Conservation (phyloP, 2,888 invertebrate genomes). For the Dryococelus australis region DNA sequence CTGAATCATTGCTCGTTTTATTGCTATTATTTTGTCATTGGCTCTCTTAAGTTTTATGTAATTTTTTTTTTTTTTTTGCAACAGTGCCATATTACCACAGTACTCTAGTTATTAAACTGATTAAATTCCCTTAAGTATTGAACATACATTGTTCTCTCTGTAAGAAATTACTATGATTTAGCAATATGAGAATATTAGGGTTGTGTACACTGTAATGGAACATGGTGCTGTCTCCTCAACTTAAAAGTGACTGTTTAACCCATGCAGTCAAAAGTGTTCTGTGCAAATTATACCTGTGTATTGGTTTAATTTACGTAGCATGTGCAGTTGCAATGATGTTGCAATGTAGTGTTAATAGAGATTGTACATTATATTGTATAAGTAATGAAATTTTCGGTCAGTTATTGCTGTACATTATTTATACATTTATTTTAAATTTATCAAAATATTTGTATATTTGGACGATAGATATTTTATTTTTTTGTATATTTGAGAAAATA, state of each 20-base stretch:
- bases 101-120: too few species aligned
- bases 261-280: neutral
- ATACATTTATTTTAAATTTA: neutral
- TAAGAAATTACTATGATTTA: neutral
- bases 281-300: neutral
- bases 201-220: too few species aligned
- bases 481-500: conserved; percentile 8
- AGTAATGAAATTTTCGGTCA: neutral
- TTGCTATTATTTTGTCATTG: too few species aligned
- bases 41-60: too few species aligned
- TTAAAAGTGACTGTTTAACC: neutral
- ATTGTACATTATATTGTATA: neutral
- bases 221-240: neutral
- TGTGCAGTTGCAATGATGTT: neutral
- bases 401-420: conserved; percentile 16
- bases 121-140: too few species aligned
- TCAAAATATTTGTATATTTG: neutral
- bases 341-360: neutral
- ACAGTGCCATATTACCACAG: too few species aligned
- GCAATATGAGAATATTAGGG: neutral
- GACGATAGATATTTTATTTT: neutral
- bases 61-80: too few species aligned
- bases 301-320: neutral
- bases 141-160: neutral
- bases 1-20: too few species aligned